Percentiles rank a stretch among this genome's conserved stretches.
Conservation (phyloP, 2,888 invertebrate genomes). For the Agrotis ipsilon region DNA sequence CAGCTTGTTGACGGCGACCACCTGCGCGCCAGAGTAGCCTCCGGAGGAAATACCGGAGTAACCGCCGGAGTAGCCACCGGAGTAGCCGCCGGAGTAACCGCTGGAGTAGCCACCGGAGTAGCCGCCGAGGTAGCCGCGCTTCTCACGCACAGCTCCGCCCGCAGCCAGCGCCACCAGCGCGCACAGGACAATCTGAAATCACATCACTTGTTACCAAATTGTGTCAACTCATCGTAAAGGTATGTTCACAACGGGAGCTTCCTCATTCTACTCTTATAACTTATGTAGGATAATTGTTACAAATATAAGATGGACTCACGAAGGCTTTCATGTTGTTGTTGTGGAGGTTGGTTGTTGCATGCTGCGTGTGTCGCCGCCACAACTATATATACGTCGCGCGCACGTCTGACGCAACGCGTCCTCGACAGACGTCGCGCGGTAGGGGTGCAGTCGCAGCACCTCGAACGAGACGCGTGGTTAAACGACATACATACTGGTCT, state of each 20-base stretch:
- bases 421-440: constrained; percentile 15
- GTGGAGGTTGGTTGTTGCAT: constrained; percentile 29
- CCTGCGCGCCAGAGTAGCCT: constrained; percentile 65
- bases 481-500: background rate
- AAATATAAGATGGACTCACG: constrained; percentile 46
- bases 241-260: background rate
- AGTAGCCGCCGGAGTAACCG: constrained; percentile 31
- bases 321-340: constrained; percentile 59
- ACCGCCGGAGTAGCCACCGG: constrained; percentile 30
- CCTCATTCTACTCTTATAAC: background rate
- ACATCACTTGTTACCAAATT: constrained; percentile 4
- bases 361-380: constrained; percentile 20
- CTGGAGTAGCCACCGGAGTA: constrained; percentile 25
- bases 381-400: constrained; percentile 36
- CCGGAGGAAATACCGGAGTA: constrained; percentile 39
- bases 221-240: background rate
- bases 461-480: constrained; percentile 1
- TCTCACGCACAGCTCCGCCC: constrained; percentile 51
- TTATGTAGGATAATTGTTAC: background rate
- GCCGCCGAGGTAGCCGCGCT: constrained; percentile 54
- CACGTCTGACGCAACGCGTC: constrained; percentile 21
- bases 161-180: constrained; percentile 47
- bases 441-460: background rate
- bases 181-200: constrained; percentile 44
- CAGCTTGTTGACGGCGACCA: constrained; percentile 72